A percentile compares a stretch with the other conserved stretches of the same genome.
phyloP scores from a whole-genome alignment of 2,888 invertebrate genomes.

The Brachypalpus laphriformis region DNA sequence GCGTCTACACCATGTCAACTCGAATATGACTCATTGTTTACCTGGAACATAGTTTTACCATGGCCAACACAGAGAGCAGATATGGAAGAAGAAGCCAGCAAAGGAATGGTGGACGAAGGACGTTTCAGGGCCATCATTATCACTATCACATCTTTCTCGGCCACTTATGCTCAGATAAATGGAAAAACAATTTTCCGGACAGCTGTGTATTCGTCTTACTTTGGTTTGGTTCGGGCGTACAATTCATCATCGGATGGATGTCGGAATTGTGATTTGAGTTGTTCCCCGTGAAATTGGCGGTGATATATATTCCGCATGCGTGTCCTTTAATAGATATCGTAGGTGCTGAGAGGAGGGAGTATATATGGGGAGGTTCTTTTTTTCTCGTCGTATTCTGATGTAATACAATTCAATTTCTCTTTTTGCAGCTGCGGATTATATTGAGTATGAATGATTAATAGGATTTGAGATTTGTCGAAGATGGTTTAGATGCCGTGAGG shows the following conservation, averaged over 20 bases:
- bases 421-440: conserved; percentile 17
- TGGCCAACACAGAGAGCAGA: background rate
- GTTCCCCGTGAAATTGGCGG: conserved; percentile 43
- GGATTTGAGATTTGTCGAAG: background rate
- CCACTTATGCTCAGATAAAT: conserved; percentile 49
- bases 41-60: conserved; percentile 31
- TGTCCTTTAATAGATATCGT: conserved; percentile 38
- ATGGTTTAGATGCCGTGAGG: conserved; percentile 1
- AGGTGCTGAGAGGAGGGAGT: background rate
- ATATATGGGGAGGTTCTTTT: background rate
- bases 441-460: conserved; percentile 54
- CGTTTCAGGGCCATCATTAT: conserved; percentile 23
- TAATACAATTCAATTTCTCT: conserved; percentile 41
- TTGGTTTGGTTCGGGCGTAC: background rate
- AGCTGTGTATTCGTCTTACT: conserved; percentile 23
- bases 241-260: conserved; percentile 54
- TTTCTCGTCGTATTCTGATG: conserved; percentile 1
- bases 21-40: conserved; percentile 37
- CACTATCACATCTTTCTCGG: conserved; percentile 16
- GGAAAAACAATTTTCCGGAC: conserved; percentile 39
- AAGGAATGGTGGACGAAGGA: background rate
- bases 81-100: background rate
- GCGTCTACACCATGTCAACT: conserved; percentile 45
- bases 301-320: conserved; percentile 52
- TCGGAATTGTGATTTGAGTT: conserved; percentile 45